Evolutionary conservation across 2,888 invertebrate species (phyloP).

Genomic region (Eledona agricola): DNA sequence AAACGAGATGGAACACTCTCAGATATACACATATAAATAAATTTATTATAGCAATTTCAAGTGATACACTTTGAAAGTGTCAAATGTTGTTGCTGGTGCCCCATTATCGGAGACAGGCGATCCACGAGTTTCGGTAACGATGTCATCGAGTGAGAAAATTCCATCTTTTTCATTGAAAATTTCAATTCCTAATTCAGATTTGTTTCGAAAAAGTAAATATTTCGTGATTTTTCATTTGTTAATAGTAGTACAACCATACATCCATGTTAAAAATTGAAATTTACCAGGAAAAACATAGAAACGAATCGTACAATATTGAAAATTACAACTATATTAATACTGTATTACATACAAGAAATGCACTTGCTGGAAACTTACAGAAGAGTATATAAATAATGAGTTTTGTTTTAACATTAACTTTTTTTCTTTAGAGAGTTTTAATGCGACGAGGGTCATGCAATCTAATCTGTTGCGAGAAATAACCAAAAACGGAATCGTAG

Average conservation of each 20-base stretch:
- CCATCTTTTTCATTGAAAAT: slow-evolving; percentile 23
- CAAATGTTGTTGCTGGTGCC: slow-evolving; percentile 3
- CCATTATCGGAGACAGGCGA: background rate
- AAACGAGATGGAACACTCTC: slow-evolving; percentile 23
- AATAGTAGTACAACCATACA: slow-evolving; percentile 16
- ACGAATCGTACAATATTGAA: slow-evolving; percentile 27
- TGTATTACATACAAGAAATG: slow-evolving; percentile 92
- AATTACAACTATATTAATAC: slow-evolving; percentile 77
- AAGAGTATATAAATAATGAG: slow-evolving; percentile 67
- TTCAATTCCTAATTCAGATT: slow-evolving; percentile 20
- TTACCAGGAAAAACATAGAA: slow-evolving; percentile 25
- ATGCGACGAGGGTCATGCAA: slow-evolving; percentile 50
- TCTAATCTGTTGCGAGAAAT: slow-evolving; percentile 40
- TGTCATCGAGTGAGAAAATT: slow-evolving; percentile 2
- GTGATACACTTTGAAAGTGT: slow-evolving; percentile 5
- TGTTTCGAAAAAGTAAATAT: slow-evolving; percentile 25
- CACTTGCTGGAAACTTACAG: slow-evolving; percentile 90
- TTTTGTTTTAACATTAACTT: slow-evolving; percentile 40
- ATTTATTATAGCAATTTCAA: background rate
- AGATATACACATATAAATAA: slow-evolving; percentile 1
- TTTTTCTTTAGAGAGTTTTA: slow-evolving; percentile 51
- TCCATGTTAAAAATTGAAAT: slow-evolving; percentile 28
- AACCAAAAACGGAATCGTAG: slow-evolving; percentile 35
- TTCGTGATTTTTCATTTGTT: slow-evolving; percentile 18
- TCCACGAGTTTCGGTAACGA: background rate